A percentile compares a stretch with the other conserved stretches of the same genome.
phyloP scores from a whole-genome alignment of 2,888 invertebrate species.

The Drosophila setosimentum region DNA sequence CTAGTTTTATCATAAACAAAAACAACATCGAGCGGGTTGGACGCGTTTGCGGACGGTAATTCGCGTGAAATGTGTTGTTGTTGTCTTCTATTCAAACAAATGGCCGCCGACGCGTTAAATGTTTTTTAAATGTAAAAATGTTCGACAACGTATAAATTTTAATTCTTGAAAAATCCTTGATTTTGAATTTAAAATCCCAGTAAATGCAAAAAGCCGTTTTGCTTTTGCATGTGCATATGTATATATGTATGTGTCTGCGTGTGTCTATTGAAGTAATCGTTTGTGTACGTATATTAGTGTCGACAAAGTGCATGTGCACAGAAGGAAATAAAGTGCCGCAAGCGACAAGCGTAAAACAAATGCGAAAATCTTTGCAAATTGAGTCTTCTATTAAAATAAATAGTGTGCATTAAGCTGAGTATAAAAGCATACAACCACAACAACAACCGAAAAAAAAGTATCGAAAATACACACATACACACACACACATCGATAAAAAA shows the following conservation, averaged over 20 bases:
- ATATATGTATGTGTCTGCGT: slow-evolving; percentile 6
- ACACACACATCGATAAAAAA: slow-evolving; percentile 29
- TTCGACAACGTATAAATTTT: slow-evolving; percentile 14
- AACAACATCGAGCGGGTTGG: slow-evolving; percentile 55
- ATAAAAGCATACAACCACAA: slow-evolving; percentile 23
- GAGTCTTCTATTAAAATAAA: slow-evolving; percentile 7
- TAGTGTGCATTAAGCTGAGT: slow-evolving; percentile 16
- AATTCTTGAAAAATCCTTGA: slow-evolving; percentile 12
- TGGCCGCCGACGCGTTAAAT: slow-evolving; percentile 63
- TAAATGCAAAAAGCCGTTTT: slow-evolving; percentile 43
- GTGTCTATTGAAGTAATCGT: slow-evolving; percentile 22
- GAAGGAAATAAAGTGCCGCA: slow-evolving; percentile 62
- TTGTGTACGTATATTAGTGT: slow-evolving; percentile 41
- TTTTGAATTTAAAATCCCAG: slow-evolving; percentile 26
- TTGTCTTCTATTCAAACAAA: slow-evolving; percentile 58
- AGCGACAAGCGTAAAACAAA: slow-evolving; percentile 29
- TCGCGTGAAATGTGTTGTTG: slow-evolving; percentile 43
- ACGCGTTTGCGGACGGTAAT: slow-evolving; percentile 52
- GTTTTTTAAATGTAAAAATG: slow-evolving; percentile 29
- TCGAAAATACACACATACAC: slow-evolving; percentile 18
- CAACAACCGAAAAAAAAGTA: slow-evolving; percentile 27
- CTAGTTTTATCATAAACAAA: slow-evolving; percentile 56
- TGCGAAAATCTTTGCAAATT: slow-evolving; percentile 17
- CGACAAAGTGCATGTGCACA: slow-evolving; percentile 66
- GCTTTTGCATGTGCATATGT: slow-evolving; percentile 9